Percentiles rank a stretch among this genome's conserved stretches.
These are phyloP conservation scores for rabbit (Oryctolagus cuniculus) DNA, from an alignment of 2,113 vertebrate species.

Conservation along the genomic window DNA sequence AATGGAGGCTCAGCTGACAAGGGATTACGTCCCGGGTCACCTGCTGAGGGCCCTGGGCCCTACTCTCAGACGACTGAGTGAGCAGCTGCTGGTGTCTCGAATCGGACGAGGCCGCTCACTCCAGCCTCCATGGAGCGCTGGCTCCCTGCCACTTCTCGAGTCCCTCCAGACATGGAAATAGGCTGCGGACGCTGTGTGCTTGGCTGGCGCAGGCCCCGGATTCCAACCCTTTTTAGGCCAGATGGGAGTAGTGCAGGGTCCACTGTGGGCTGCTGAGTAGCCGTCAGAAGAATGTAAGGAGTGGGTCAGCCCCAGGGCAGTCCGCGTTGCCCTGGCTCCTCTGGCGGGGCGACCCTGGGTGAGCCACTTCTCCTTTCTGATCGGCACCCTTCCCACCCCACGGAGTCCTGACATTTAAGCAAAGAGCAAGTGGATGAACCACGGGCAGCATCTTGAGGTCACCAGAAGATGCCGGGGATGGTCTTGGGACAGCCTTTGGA, in stretches of 20 bases:
- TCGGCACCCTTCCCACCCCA: rapidly evolving
- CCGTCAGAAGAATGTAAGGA: constrained; percentile 67
- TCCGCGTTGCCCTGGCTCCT: neutral
- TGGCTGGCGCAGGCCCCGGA: constrained; percentile 41
- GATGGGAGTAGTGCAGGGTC: neutral
- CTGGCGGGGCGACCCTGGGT: neutral
- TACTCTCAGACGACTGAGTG: neutral
- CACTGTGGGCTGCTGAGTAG: constrained; percentile 49
- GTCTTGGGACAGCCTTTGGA: neutral
- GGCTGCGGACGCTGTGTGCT: neutral
- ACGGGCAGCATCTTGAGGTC: neutral
- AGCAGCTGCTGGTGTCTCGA: neutral
- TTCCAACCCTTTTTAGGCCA: constrained; percentile 84
- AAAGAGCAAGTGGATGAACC: neutral
- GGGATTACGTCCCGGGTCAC: too few species aligned
- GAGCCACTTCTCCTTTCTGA: constrained; percentile 5
- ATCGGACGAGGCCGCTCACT: neutral
- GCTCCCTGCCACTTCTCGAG: constrained; percentile 23
- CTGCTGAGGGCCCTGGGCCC: neutral
- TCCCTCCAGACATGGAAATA: constrained; percentile 61
- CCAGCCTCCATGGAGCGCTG: neutral
- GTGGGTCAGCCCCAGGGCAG: neutral
- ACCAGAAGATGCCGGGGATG: neutral
- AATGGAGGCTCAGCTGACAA: neutral
- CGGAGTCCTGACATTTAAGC: neutral